Percentiles rank a stretch among this genome's conserved stretches.
Evolutionary conservation across 2,888 invertebrate species (phyloP).

Genomic region (Hermodice carunculata): DNA sequence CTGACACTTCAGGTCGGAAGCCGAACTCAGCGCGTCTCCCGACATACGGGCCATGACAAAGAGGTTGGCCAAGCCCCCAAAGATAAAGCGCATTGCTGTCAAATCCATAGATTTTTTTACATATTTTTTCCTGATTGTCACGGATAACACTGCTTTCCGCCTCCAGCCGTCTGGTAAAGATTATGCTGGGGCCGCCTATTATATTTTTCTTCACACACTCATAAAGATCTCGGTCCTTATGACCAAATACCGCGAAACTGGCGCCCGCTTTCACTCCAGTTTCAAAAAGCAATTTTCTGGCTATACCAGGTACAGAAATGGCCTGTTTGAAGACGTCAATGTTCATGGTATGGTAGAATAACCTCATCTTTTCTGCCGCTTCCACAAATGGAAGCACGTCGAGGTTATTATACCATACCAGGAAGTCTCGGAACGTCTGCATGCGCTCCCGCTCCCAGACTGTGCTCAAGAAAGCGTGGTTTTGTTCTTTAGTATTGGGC

Average conservation of each 20-base stretch:
- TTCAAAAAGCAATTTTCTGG: not conserved
- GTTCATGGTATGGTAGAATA: not conserved
- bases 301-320: constrained; percentile 1
- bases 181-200: too few species aligned
- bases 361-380: not conserved
- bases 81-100: not conserved
- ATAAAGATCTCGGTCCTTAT: not conserved
- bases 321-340: constrained; percentile 11
- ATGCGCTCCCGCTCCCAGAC: not conserved
- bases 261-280: too few species aligned
- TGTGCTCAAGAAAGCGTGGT: too few species aligned
- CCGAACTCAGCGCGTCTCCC: not conserved
- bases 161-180: too few species aligned
- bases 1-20: not conserved
- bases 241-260: not conserved
- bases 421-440: not conserved
- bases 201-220: too few species aligned
- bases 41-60: not conserved
- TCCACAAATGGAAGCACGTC: constrained; percentile 5
- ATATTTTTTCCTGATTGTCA: not conserved
- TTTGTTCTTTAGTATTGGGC: too few species aligned
- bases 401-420: constrained; percentile 1
- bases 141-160: not conserved
- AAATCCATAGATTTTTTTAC: not conserved
- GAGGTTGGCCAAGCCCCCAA: not conserved